Base-by-base conservation (phyloP, 1,140 invertebrate genomes). In the Drosophila virilis region DNA sequence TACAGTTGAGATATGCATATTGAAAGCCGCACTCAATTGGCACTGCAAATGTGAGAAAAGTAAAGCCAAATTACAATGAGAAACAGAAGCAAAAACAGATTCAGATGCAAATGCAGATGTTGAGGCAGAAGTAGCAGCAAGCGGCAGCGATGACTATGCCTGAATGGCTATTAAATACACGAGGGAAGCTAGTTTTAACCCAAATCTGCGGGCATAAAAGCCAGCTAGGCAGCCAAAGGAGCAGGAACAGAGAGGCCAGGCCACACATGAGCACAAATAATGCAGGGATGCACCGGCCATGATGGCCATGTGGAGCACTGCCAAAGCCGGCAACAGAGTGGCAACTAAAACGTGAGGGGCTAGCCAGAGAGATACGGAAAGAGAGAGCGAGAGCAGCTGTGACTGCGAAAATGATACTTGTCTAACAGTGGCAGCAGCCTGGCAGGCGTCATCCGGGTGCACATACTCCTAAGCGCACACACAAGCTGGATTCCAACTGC, bases 101-200 rank as follows among this genome's bases (percentile, higher is more conserved):
- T 22, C 57, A 60, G n/a, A 50, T 62, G 72, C 57, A 69, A 50
- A 58, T 48, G 28, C 37, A 57, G 77, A 85, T 57, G 33, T 15
- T 13, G 10, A 22, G 8, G 13, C 13, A 48, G 13, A 37, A 50
- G 32, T 4, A 55, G 17, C 10, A 57, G 40, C 38, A 66, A 40
- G 28, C 15, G n/a, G 38, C 38, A 28, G 17, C 48, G 15, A 35
- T 55, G 62, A 65, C 40, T 45, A 66, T 58, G 33, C 33, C 64
- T 42, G 74, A 84, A 88, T 46, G 77, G 82, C 84, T 78, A 84
- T 89, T 90, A 90, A 90, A 90, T 80, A 84, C 84, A 89, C 84
- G 68, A 78, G 84, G 84, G 84, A 80, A 75, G 80, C 84, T 80
- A 90, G 77, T 90, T 89, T 90, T 90, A 89, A 89, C 84, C 84